Evolutionary conservation across 2,113 vertebrate genomes (phyloP).

Genomic region (Lathamus discolor): DNA sequence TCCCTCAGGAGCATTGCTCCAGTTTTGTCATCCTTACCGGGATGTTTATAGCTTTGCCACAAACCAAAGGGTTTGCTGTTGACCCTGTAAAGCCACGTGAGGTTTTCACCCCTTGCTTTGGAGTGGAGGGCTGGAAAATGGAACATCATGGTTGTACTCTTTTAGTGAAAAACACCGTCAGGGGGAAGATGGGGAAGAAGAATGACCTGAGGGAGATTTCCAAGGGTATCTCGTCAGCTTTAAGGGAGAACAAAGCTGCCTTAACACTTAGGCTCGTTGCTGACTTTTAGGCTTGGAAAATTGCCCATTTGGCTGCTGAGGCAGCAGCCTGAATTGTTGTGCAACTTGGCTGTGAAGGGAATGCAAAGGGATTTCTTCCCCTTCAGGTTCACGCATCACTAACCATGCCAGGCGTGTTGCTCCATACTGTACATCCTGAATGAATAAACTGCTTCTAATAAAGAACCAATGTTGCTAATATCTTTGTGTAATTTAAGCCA

Average conservation of each 20-base stretch:
- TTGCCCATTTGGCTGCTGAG: slow-evolving; percentile 57
- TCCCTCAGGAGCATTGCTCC: not conserved
- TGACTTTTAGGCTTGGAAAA: slow-evolving; percentile 59
- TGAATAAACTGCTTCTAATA: slow-evolving; percentile 56
- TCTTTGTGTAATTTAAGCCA: slow-evolving; percentile 55
- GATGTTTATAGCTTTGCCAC: not conserved
- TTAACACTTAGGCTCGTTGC: slow-evolving; percentile 9
- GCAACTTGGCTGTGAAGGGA: slow-evolving; percentile 67
- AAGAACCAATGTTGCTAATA: slow-evolving; percentile 41
- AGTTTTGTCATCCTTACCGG: not conserved
- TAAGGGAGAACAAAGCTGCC: slow-evolving; percentile 17
- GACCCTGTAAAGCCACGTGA: not conserved
- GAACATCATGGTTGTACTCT: not conserved
- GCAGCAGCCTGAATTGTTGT: slow-evolving; percentile 64
- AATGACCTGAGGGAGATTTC: not conserved
- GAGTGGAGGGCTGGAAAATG: not conserved
- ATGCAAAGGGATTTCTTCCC: slow-evolving; percentile 64
- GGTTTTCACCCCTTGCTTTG: not conserved
- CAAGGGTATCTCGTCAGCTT: not conserved
- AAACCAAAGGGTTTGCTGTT: not conserved
- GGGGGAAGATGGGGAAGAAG: not conserved
- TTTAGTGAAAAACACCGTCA: not conserved
- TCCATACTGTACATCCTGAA: slow-evolving; percentile 41
- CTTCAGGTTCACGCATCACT: slow-evolving; percentile 68
- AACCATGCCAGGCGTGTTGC: slow-evolving; percentile 60